These are phyloP conservation scores for Drosophila mulleri DNA, from an alignment of 2,888 invertebrate species.

Conservation along the genomic window DNA sequence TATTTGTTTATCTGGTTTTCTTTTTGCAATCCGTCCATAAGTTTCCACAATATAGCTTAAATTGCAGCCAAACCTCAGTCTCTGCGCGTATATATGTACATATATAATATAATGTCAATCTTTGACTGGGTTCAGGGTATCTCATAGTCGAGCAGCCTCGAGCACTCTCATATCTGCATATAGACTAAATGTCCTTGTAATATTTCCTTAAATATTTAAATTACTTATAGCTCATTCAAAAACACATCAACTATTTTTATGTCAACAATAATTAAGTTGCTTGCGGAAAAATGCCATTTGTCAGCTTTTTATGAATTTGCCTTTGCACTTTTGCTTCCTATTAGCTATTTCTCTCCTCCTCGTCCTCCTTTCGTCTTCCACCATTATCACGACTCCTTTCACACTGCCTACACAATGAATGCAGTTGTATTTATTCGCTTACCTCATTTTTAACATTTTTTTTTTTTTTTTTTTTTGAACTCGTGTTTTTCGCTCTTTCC, in stretches of 20 bases:
- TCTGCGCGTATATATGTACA: too few relatives aligned
- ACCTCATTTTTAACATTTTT: constrained; percentile 10
- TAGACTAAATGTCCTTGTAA: neutral
- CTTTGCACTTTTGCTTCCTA: neutral
- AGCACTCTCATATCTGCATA: too few relatives aligned
- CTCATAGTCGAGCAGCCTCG: too few relatives aligned
- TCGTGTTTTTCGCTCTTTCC: constrained; percentile 8
- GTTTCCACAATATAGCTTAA: too few relatives aligned
- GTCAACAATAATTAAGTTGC: neutral
- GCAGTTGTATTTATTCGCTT: constrained; percentile 12
- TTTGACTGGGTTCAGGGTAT: too few relatives aligned
- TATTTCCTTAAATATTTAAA: neutral
- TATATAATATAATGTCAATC: too few relatives aligned
- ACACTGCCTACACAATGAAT: constrained; percentile 8
- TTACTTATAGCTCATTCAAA: neutral
- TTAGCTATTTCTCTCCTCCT: neutral
- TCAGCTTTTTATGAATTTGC: neutral
- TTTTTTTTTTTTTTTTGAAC: constrained; percentile 1
- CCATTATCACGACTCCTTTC: neutral
- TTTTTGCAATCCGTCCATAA: too few relatives aligned
- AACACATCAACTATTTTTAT: neutral
- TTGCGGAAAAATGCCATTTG: constrained; percentile 1
- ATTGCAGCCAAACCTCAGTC: too few relatives aligned
- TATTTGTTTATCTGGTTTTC: too few relatives aligned
- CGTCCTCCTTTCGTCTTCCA: neutral